Evolutionary conservation across 1,140 invertebrate species (phyloP).

Genomic region (Drosophila nannoptera): DNA sequence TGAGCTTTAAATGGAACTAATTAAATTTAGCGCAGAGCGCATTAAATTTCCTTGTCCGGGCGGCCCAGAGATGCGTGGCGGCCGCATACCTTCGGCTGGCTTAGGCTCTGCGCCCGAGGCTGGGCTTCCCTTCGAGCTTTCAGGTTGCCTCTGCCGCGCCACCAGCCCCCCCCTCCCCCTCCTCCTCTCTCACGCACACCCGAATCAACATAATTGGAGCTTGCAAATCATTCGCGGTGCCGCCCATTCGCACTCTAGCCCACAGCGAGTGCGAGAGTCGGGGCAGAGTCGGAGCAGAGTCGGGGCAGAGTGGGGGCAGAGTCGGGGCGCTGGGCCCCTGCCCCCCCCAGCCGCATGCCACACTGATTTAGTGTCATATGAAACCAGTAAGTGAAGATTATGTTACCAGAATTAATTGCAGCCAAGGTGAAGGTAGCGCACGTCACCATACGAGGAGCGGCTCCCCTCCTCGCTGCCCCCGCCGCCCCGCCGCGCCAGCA

Average conservation of each 20-base stretch:
- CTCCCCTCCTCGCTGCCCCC: not conserved
- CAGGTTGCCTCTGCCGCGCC: too few species aligned
- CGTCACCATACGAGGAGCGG: constrained; percentile 3
- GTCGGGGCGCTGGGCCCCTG: too few species aligned
- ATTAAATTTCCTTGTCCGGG: constrained; percentile 57
- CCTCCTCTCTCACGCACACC: not conserved
- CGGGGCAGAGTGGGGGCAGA: constrained; percentile 34
- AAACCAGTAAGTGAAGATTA: constrained; percentile 76
- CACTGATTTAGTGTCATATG: constrained; percentile 77
- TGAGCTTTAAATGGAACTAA: constrained; percentile 70
- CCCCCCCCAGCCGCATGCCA: constrained; percentile 21
- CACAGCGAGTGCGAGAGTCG: constrained; percentile 16
- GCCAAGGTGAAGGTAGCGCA: constrained; percentile 69
- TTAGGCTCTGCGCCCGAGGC: too few species aligned
- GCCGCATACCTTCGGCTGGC: not conserved
- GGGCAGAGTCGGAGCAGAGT: constrained; percentile 27
- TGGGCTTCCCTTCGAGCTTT: too few species aligned
- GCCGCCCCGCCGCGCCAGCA: constrained; percentile 34
- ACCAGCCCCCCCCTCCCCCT: too few species aligned
- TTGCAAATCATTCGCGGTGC: constrained; percentile 27
- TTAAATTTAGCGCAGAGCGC: constrained; percentile 65
- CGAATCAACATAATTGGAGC: constrained; percentile 25
- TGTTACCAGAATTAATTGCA: constrained; percentile 77
- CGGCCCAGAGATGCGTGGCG: not conserved
- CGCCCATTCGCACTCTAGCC: constrained; percentile 20